A percentile compares a stretch with the other conserved stretches of the same genome.
phyloP scores from a whole-genome alignment of 2,113 vertebrate species.

The Pelecanoides urinatrix region DNA sequence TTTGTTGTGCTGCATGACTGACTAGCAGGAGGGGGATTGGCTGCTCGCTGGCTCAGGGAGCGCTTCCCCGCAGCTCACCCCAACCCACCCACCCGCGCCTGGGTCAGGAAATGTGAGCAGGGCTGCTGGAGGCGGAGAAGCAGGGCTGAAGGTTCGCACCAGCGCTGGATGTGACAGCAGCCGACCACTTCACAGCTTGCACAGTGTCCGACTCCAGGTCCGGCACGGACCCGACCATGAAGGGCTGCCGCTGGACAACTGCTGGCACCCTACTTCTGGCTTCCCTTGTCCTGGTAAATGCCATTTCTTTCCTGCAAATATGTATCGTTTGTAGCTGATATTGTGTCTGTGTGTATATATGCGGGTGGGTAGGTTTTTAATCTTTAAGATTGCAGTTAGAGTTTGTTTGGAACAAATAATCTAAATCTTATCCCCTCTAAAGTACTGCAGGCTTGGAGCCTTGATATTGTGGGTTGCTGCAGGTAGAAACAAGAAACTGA shows the following conservation, averaged over 20 bases:
- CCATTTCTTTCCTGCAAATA: conserved; percentile 27
- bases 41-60: conserved; percentile 73
- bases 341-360: rapidly evolving
- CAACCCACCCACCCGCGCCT: conserved; percentile 45
- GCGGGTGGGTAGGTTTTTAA: neutral
- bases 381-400: neutral
- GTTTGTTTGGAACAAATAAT: neutral
- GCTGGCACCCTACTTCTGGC: conserved; percentile 69
- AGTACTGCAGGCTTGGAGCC: neutral
- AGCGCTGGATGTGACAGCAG: conserved; percentile 73
- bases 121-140: conserved; percentile 78
- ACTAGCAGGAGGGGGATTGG: conserved; percentile 83
- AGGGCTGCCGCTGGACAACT: conserved; percentile 68
- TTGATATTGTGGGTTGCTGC: neutral
- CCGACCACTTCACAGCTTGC: conserved; percentile 21
- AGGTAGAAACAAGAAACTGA: neutral
- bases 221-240: conserved; percentile 65
- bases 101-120: conserved; percentile 66
- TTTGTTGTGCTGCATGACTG: conserved; percentile 80
- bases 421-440: neutral
- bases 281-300: conserved; percentile 77
- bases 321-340: neutral
- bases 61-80: conserved; percentile 70
- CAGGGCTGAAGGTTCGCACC: conserved; percentile 62
- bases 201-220: conserved; percentile 11